A percentile compares a stretch with the other conserved stretches of the same genome.
These are phyloP conservation scores for Etheostoma spectabile DNA, from an alignment of 2,113 vertebrate species.

Conservation along the genomic window DNA sequence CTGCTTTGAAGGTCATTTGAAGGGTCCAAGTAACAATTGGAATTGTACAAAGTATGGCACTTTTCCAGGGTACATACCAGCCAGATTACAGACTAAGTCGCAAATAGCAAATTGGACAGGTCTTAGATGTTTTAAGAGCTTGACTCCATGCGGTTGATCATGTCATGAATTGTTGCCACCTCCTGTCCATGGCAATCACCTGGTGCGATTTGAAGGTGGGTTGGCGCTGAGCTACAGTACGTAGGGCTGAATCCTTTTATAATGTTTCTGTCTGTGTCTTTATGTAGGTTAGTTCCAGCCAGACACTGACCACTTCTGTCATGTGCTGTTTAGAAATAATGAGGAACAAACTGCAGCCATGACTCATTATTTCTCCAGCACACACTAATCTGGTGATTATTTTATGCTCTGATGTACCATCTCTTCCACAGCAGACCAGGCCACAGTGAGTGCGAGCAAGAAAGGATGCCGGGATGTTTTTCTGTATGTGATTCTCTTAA, in stretches of 20 bases:
- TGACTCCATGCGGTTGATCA: slow-evolving; percentile 30
- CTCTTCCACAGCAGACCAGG: background rate
- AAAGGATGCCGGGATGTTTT: slow-evolving; percentile 14
- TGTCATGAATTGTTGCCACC: slow-evolving; percentile 57
- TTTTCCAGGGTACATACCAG: slow-evolving; percentile 73
- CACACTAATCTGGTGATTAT: slow-evolving; percentile 47
- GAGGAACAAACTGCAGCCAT: slow-evolving; percentile 51
- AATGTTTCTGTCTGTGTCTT: slow-evolving; percentile 52
- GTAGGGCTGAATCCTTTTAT: slow-evolving; percentile 61
- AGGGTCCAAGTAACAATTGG: slow-evolving; percentile 71
- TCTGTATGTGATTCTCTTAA: slow-evolving; percentile 1
- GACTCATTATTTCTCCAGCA: slow-evolving; percentile 43
- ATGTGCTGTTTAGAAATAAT: slow-evolving; percentile 52
- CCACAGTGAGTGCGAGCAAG: background rate
- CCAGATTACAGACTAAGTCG: slow-evolving; percentile 66
- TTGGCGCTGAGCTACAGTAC: slow-evolving; percentile 18
- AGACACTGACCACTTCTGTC: slow-evolving; percentile 32
- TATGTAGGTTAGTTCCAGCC: slow-evolving; percentile 28
- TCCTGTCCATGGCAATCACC: slow-evolving; percentile 62
- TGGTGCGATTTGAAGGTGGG: slow-evolving; percentile 50
- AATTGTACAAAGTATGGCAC: slow-evolving; percentile 67
- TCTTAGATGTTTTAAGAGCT: slow-evolving; percentile 62
- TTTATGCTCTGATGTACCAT: slow-evolving; percentile 24
- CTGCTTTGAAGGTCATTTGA: slow-evolving; percentile 79
- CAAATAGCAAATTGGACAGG: slow-evolving; percentile 81